Percentiles rank a stretch among this genome's conserved stretches.
Evolutionary conservation across 2,113 vertebrate genomes (phyloP).

Genomic region (Diphyllodes magnificus): DNA sequence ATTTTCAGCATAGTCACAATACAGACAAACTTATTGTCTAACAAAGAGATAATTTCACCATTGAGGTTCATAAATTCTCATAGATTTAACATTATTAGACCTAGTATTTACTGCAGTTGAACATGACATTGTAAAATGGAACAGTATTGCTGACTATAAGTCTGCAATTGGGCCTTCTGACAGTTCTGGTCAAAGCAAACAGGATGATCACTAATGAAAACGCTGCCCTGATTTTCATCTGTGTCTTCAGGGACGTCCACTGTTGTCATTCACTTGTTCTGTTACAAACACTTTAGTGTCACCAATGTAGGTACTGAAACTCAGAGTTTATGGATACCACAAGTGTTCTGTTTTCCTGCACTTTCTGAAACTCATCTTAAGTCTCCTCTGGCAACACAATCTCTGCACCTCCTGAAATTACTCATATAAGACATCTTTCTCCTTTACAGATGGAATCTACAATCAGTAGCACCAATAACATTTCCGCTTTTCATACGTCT

Average conservation of each 20-base stretch:
- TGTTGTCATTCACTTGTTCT: background rate
- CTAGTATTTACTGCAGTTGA: background rate
- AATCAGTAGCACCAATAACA: accelerated
- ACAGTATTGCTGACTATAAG: background rate
- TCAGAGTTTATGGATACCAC: background rate
- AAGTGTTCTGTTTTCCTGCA: background rate
- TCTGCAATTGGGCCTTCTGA: background rate
- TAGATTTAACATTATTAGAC: background rate
- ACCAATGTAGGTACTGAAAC: background rate
- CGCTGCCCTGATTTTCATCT: background rate
- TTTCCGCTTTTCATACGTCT: background rate
- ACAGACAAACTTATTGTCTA: background rate
- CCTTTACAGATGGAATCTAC: background rate
- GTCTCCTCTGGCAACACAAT: background rate
- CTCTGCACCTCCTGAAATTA: background rate
- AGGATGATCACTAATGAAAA: background rate
- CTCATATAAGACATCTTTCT: background rate
- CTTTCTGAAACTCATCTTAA: background rate
- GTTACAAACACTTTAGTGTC: background rate
- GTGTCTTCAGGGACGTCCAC: background rate
- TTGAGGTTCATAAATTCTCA: background rate
- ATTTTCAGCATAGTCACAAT: background rate
- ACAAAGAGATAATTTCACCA: background rate
- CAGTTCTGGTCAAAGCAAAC: background rate
- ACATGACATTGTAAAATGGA: background rate